Evolutionary conservation across 2,113 vertebrate species (phyloP), one percentile per base, ranked within the genome.

Genomic region (Muscicapa adusta): DNA sequence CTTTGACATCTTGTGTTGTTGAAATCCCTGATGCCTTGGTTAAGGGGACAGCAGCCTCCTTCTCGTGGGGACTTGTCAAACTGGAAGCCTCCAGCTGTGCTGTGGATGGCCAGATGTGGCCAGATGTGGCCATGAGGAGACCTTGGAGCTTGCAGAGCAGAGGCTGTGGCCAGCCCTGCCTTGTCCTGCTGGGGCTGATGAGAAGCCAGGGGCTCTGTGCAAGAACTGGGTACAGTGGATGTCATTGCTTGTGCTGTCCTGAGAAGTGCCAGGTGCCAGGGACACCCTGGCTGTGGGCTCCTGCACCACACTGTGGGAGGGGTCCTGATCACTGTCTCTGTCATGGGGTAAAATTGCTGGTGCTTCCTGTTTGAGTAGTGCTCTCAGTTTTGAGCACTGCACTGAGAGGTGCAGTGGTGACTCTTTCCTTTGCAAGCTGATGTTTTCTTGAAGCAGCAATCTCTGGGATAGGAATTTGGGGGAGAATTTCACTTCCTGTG

Each of bases 331-430:
- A 31, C 9, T 36, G 9, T 19, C 9, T 70, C 51, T 54, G 0
- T 8, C 17, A 31, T 6, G 67, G 54, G 45, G 5, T 36, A 4
- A 20, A 14, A 54, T 1, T 45, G 10, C n/a, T 73, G 45, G 7
- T 18, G 4, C 0, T 0, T 73, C 1, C 0, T 10, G 0, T 36
- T 5, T 11, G 72, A 50, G 68, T 33, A 40, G 9, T 8, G 25
- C 45, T 50, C 33, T 70, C 18, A 3, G 31, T 2, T 72, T 43
- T 14, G 34, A 50, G 62, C 85, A 20, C 24, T 20, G 58, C 45
- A 14, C 20, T 2, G 4, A 45, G 72, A 34, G 29, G 3, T 45
- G 19, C 17, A 5, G 2, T 23, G 60, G 9, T 61, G 40, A n/a
- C 72, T 50, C 57, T 19, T 19, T 24, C 15, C 48, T 25, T 12